Base-by-base conservation (phyloP, 2,113 vertebrate genomes). In the Acanthisitta chloris region DNA sequence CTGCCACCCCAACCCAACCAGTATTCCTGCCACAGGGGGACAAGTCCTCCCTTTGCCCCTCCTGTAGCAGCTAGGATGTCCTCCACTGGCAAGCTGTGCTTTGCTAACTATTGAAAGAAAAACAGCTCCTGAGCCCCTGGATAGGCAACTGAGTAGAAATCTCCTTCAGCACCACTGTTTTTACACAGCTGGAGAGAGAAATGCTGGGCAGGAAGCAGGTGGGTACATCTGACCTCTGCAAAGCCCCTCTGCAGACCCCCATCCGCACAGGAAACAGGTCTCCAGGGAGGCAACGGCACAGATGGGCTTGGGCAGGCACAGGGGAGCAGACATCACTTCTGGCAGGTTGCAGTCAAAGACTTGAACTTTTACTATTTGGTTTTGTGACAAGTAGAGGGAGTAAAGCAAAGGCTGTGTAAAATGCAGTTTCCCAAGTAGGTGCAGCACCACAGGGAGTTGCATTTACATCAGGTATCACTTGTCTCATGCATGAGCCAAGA, bases 231-330 rank as follows among this genome's bases (percentile, higher is more conserved):
- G 4, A 18, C 8, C 49, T 65, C 48, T 25, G 55, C 76, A 55
- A 70, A 40, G 24, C 38, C 19, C 21, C 43, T 20, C 25, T 33
- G n/a, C 67, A 45, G 31, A 25, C 31, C 42, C 24, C 24, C 42
- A 34, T 8, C 40, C 29, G 29, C 0, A 0, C 52, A 28, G 57
- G 29, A 1, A 15, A 23, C 33, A 36, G 48, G 14, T 20, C 43
- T 33, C n/a, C 42, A 24, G 20, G 25, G 17, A 67, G n/a, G 12
- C 17, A 7, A 21, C 2, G 2, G n/a, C 51, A 33, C 29, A 19
- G 12, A 29, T 1, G 18, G 28, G 55, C 51, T 76, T 0, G 1
- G 42, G 34, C 14, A 4, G 28, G n/a, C 7, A 4, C 26, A 33
- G 43, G 18, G 33, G 15, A 85, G 13, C 46, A 88, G 48, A 7